Evolutionary conservation across 1,140 invertebrate species (phyloP), one percentile per base, ranked within the genome.

Genomic region (Brachionus asplanchnoidis): DNA sequence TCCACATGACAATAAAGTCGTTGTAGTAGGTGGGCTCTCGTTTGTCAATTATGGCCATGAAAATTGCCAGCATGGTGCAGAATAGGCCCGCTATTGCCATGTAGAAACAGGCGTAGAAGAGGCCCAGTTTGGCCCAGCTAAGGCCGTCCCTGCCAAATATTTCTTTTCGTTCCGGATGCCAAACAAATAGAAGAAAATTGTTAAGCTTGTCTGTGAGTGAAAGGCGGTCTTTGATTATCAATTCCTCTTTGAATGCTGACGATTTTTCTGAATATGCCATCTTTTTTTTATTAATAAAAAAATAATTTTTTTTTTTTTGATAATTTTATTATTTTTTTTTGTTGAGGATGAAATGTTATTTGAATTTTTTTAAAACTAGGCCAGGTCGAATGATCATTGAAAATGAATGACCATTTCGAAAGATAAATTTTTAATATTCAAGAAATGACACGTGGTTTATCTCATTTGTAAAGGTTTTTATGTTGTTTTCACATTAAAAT

Each of bases 41-140:
- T 56, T 86, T 86, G 40, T 86, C 85, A 42, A 86, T 82, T 28
- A 86, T 85, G n/a, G 84, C 85, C 73, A 85, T 70, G 36, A 85
- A 85, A 9, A 86, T 60, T 11, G 66, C 85, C 46, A 86, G 40
- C 14, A 85, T 50, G n/a, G 46, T 28, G 14, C 50, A 70, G 40
- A 79, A 70, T 3, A 79, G 12, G 20, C 53, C 84, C 8, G 83
- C 77, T 60, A 86, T 26, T 14, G 36, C n/a, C 60, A 82, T 68
- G 44, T 77, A 86, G 12, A 85, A 86, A 23, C 53, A 83, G 42
- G 84, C 85, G 36, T 86, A 86, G 17, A 85, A 86, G 0, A 82
- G 40, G 4, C 77, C 84, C 23, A 85, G 12, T 44, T 28, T 65
- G 3, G 84, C 78, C 85, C 85, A 86, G 11, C 46, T 66, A 14